Conservation (phyloP, 2,888 invertebrate species). For the Microplitis manilae region DNA sequence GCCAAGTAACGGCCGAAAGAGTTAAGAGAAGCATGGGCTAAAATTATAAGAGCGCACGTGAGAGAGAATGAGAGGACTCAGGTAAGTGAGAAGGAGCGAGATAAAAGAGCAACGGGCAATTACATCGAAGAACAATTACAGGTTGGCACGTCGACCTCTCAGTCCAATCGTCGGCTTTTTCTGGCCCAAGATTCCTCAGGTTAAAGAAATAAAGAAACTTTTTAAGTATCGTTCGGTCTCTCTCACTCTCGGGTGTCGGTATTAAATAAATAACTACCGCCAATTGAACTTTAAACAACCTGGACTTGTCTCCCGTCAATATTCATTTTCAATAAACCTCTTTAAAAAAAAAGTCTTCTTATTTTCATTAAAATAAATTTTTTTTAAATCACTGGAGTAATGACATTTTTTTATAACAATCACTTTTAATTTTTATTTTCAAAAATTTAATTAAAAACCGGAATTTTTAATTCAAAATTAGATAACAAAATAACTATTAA, state of each 20-base stretch:
- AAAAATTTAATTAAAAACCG: no score
- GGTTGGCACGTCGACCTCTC: conserved; percentile 62
- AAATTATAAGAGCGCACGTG: conserved; percentile 16
- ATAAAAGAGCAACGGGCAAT: conserved; percentile 54
- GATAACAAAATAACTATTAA: background rate
- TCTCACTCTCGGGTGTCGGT: conserved; percentile 41
- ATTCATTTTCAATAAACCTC: conserved; percentile 1
- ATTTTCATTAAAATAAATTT: no score
- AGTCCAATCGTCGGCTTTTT: conserved; percentile 62
- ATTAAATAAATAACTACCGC: conserved; percentile 6
- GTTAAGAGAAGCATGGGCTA: background rate
- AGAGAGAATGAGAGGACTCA: conserved; percentile 42
- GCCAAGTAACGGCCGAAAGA: conserved; percentile 11
- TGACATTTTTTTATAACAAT: no score
- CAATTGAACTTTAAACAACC: conserved; percentile 11
- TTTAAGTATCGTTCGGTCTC: background rate
- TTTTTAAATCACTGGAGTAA: no score
- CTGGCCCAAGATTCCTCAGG: conserved; percentile 58
- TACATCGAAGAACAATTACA: conserved; percentile 68
- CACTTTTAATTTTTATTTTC: no score
- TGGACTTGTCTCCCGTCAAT: background rate
- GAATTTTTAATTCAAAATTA: no score
- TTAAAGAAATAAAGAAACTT: conserved; percentile 56
- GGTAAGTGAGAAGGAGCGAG: background rate
- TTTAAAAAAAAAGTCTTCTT: background rate